These are phyloP conservation scores for Campoplex nolae DNA, from an alignment of 2,888 invertebrate genomes.

Conservation along the genomic window DNA sequence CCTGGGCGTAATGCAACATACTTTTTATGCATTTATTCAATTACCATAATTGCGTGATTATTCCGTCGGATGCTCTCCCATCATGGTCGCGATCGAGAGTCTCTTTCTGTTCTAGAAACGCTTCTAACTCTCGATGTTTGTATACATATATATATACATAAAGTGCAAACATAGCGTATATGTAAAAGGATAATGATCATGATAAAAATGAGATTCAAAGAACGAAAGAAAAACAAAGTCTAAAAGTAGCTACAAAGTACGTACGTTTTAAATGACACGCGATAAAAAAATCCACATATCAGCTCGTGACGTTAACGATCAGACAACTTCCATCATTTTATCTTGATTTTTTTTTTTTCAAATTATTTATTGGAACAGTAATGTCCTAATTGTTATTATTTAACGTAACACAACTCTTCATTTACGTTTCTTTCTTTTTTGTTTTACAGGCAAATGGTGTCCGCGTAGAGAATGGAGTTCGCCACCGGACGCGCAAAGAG, in stretches of 20 bases:
- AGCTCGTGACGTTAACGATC: constrained; percentile 78
- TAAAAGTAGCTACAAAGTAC: constrained; percentile 23
- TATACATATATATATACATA: neutral
- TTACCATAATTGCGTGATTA: constrained; percentile 84
- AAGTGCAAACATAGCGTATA: neutral
- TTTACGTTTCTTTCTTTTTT: constrained; percentile 48
- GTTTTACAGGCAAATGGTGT: constrained; percentile 94
- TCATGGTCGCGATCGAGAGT: constrained; percentile 50
- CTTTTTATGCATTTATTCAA: constrained; percentile 80
- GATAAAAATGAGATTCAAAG: constrained; percentile 64
- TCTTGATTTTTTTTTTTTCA: constrained; percentile 57
- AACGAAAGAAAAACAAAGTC: constrained; percentile 65
- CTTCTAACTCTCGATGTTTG: constrained; percentile 33
- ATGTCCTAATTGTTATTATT: neutral
- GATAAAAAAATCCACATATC: constrained; percentile 77
- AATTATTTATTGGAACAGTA: neutral
- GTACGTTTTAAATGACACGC: constrained; percentile 75
- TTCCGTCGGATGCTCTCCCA: constrained; percentile 72
- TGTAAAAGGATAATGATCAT: neutral
- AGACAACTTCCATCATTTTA: constrained; percentile 27
- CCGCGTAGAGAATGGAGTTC: constrained; percentile 95
- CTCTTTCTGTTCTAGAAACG: constrained; percentile 31
- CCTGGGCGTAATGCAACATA: constrained; percentile 72
- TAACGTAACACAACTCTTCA: neutral
- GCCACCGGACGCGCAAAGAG: constrained; percentile 91